Conservation (phyloP, 1,140 invertebrate species). For the Chironomus tepperi region DNA sequence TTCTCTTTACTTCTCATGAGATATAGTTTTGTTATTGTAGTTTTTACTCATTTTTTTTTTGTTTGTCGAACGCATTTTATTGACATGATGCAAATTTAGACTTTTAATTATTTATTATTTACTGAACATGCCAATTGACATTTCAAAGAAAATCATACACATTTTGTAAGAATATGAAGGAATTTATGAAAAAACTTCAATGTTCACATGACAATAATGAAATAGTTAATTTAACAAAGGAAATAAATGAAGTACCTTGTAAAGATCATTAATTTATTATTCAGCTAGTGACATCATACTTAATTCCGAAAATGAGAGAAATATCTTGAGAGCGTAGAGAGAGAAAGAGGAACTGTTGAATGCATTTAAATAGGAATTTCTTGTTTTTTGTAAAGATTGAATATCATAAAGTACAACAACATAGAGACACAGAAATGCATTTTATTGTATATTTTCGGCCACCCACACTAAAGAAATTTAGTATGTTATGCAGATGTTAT, state of each 20-base stretch:
- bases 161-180: too few species aligned
- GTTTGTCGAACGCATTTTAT: too few species aligned
- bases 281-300: neutral
- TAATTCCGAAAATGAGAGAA: neutral
- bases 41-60: neutral
- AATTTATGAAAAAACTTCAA: too few species aligned
- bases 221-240: too few species aligned
- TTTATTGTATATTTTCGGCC: neutral
- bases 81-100: too few species aligned
- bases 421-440: too few species aligned
- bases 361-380: neutral
- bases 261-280: neutral
- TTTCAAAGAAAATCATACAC: too few species aligned
- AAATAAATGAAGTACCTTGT: neutral
- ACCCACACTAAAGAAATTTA: neutral
- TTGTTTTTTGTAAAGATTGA: neutral
- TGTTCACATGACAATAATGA: too few species aligned
- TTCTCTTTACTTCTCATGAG: neutral
- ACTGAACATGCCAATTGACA: too few species aligned
- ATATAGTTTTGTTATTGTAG: slow-evolving; percentile 5
- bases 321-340: neutral
- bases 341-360: neutral
- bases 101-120: too few species aligned
- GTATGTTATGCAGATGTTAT: slow-evolving; percentile 13
- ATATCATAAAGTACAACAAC: too few species aligned